Evolutionary conservation across 2,113 vertebrate genomes (phyloP).

Genomic region (Perccottus glenii): DNA sequence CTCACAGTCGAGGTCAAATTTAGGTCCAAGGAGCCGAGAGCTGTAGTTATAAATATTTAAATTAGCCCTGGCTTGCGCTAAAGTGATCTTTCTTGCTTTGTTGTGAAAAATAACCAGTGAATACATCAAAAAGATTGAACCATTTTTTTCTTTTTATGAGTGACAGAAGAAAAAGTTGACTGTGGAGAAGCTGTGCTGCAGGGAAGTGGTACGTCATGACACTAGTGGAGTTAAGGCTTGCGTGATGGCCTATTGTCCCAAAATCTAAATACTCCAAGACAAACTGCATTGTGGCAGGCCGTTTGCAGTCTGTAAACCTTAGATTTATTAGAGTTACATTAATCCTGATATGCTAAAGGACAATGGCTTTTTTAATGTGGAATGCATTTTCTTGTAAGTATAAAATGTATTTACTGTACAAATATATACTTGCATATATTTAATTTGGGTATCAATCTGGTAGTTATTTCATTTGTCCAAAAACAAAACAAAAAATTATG

Average conservation of each 20-base stretch:
- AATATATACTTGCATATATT: no score
- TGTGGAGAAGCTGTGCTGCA: constrained; percentile 1
- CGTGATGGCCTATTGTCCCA: constrained; percentile 21
- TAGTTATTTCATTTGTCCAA: no score
- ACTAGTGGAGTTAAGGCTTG: constrained; percentile 21
- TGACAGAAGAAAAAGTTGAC: background rate
- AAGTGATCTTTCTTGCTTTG: constrained; percentile 17
- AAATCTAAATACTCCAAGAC: background rate
- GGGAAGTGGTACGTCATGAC: background rate
- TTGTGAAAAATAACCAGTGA: constrained; percentile 22
- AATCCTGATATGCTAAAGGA: no score
- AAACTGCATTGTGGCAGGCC: no score
- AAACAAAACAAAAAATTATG: no score
- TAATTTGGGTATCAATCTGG: no score
- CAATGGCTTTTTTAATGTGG: no score
- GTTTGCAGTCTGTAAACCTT: no score
- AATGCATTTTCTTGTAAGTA: no score
- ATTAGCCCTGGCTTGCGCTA: constrained; percentile 29
- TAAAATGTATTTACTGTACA: no score
- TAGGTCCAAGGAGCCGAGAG: constrained; percentile 19
- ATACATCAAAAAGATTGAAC: background rate
- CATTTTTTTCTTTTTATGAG: constrained; percentile 18
- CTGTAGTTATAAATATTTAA: constrained; percentile 46
- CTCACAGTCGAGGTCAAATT: constrained; percentile 6
- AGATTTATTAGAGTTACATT: no score